Conservation (phyloP, 2,113 vertebrate genomes). For the Centrocercus urophasianus region DNA sequence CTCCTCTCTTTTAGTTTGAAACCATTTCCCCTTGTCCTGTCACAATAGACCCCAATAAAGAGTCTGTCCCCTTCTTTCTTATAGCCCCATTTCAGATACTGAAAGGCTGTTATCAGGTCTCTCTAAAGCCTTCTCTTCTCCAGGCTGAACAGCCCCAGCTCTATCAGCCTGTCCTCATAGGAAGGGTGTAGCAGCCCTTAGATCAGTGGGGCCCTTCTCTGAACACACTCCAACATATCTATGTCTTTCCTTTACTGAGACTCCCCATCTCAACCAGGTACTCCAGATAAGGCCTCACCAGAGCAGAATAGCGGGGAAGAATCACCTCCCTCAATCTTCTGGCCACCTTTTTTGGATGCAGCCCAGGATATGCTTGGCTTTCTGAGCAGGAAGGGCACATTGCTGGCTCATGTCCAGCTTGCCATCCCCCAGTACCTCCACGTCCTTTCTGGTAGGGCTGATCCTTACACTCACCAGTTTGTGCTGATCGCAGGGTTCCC, state of each 20-base stretch:
- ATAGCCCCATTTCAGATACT: not conserved
- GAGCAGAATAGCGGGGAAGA: not conserved
- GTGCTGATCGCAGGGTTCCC: too few relatives aligned
- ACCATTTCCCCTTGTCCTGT: too few relatives aligned
- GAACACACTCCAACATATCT: too few relatives aligned
- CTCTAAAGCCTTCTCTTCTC: not conserved
- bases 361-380: not conserved
- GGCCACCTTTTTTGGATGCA: not conserved
- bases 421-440: too few relatives aligned
- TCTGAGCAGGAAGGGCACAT: not conserved
- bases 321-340: not conserved
- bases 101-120: not conserved
- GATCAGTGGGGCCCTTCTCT: not conserved
- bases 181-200: not conserved
- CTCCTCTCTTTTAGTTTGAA: too few relatives aligned
- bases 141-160: not conserved
- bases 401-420: not conserved
- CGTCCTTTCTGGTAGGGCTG: too few relatives aligned
- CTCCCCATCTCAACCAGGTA: not conserved
- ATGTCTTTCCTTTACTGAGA: too few relatives aligned
- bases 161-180: not conserved
- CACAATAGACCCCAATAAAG: too few relatives aligned
- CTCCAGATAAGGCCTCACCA: not conserved
- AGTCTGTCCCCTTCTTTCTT: too few relatives aligned
- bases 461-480: too few relatives aligned